Evolutionary conservation across 1,140 invertebrate species (phyloP).

Genomic region (Scaptomyza hsui): DNA sequence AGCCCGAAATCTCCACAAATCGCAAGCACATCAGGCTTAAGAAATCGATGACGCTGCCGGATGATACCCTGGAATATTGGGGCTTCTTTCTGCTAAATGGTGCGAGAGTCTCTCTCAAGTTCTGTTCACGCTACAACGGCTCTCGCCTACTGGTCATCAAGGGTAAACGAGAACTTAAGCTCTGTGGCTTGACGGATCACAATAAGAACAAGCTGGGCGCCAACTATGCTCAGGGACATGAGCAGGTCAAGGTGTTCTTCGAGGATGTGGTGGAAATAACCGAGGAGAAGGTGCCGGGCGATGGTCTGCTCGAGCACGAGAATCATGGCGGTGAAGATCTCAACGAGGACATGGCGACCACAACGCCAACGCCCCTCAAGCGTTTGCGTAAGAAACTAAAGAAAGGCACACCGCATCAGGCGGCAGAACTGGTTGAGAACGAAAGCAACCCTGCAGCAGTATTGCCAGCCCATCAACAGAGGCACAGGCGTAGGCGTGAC

Average conservation of each 20-base stretch:
- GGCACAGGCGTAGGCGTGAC: slow-evolving; percentile 21
- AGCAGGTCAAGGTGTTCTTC: slow-evolving; percentile 88
- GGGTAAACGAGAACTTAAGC: slow-evolving; percentile 89
- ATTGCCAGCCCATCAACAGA: not conserved
- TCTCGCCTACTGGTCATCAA: slow-evolving; percentile 91
- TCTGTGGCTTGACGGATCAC: slow-evolving; percentile 90
- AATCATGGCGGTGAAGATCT: slow-evolving; percentile 83
- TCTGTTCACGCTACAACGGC: slow-evolving; percentile 91
- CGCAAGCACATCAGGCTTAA: slow-evolving; percentile 90
- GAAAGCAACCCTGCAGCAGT: not conserved
- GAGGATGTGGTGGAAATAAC: slow-evolving; percentile 86
- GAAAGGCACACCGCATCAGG: slow-evolving; percentile 52
- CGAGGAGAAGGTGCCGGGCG: slow-evolving; percentile 41
- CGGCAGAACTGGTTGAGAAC: slow-evolving; percentile 7
- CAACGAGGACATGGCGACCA: slow-evolving; percentile 39
- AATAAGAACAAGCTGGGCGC: slow-evolving; percentile 87
- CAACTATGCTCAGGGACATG: slow-evolving; percentile 86
- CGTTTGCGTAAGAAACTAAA: slow-evolving; percentile 64
- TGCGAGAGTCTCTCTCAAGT: slow-evolving; percentile 89
- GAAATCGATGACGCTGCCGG: slow-evolving; percentile 92
- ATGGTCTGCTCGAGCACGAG: slow-evolving; percentile 66
- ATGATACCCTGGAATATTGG: slow-evolving; percentile 95
- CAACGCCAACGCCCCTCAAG: slow-evolving; percentile 20
- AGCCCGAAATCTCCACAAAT: slow-evolving; percentile 88
- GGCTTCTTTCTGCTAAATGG: slow-evolving; percentile 93